These are phyloP conservation scores for Brachionichthys hirsutus DNA, from an alignment of 2,113 vertebrate species.

Conservation along the genomic window DNA sequence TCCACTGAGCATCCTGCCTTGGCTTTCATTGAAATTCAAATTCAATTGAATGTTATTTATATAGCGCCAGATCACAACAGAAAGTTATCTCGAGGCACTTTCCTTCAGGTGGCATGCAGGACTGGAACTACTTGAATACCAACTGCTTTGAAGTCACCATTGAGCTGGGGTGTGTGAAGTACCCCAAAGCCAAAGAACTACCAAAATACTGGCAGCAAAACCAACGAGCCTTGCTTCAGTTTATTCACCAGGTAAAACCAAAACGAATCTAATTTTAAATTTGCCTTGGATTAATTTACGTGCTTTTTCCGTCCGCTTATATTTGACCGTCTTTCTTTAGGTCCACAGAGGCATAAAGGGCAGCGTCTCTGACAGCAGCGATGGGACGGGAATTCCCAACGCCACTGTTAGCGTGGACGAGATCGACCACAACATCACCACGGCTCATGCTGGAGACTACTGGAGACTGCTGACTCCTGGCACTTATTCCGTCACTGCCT, in stretches of 20 bases:
- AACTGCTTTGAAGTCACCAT: conserved; percentile 99
- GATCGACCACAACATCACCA: conserved; percentile 85
- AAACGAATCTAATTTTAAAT: not conserved
- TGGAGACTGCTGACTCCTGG: conserved; percentile 92
- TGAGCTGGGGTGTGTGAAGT: conserved; percentile 93
- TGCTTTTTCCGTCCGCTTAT: not conserved
- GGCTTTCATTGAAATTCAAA: conserved; percentile 2
- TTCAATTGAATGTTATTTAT: too few relatives aligned
- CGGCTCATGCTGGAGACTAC: conserved; percentile 89
- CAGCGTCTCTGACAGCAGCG: conserved; percentile 86
- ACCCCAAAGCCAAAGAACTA: conserved; percentile 84
- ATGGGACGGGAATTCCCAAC: conserved; percentile 87
- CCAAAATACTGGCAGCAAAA: conserved; percentile 92
- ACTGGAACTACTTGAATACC: conserved; percentile 98
- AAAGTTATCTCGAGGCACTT: too few relatives aligned
- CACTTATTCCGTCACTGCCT: conserved; percentile 85
- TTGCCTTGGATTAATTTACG: not conserved
- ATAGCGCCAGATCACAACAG: too few relatives aligned
- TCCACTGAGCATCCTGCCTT: not conserved
- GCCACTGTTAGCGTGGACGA: conserved; percentile 87
- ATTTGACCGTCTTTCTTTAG: conserved; percentile 67
- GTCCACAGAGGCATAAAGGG: conserved; percentile 89
- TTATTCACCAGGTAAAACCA: conserved; percentile 87
- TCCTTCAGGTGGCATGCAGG: conserved; percentile 93
- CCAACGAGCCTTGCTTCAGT: conserved; percentile 85